Evolutionary conservation across 2,113 vertebrate genomes (phyloP), one percentile per base, ranked within the genome.

Genomic region (Baryphthengus martii): DNA sequence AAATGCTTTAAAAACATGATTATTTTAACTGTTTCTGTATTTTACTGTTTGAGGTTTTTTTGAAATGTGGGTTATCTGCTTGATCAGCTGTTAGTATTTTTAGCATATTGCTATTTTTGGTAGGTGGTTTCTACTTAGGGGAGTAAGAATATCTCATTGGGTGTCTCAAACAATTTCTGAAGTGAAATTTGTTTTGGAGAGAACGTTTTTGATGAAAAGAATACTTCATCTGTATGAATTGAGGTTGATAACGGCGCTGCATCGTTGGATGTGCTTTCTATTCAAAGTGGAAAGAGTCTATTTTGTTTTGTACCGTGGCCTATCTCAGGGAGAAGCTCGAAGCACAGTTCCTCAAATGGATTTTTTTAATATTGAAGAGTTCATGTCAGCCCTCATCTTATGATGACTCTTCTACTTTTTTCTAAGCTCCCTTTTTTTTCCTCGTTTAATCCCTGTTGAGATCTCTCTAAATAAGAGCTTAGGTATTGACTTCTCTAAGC

Each of bases 401-500:
- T 96, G 78, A 95, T 92, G 70, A 56, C 88, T 95, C 92, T 89
- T 89, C 89, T 88, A 47, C 78, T 89, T 95, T 94, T 89, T 93
- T 89, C 93, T 73, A 96, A 97, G 92, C 91, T 90, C 49, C 85
- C 65, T 93, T 85, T 95, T 95, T 96, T 94, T 96, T 94, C 78
- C 92, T 89, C 40, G 0, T 86, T 94, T 97, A 97, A 96, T 97
- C 92, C 89, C 84, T 67, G 65, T 66, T 87, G 81, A 72, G 83
- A 92, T 82, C 92, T 95, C 78, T 90, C 94, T 93, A 96, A 98
- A 94, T 88, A 96, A 95, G 93, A 97, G 91, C 67, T 85, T 92
- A 61, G 75, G 49, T 95, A 92, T 85, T 96, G 96, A 95, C 88
- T 95, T 97, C 79, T 33, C 73, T 85, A 93, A 96, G 85, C 82